Evolutionary conservation across 1,140 invertebrate genomes (phyloP).

Genomic region (Neodiprion lecontei): DNA sequence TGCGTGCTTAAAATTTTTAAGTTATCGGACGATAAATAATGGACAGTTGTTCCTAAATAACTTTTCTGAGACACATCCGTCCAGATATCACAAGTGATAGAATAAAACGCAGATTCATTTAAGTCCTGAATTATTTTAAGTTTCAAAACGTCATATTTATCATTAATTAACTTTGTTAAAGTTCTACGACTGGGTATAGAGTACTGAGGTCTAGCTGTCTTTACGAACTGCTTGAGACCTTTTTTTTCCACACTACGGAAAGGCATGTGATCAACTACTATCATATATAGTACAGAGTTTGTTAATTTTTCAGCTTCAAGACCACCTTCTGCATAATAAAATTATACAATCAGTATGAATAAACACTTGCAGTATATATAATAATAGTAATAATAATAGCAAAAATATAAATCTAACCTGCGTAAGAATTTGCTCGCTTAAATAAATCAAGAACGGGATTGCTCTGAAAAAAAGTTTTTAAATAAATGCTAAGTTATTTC

Average conservation of each 20-base stretch:
- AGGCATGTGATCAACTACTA: conserved; percentile 41
- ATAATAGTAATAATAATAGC: conserved; percentile 8
- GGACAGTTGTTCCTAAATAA: neutral
- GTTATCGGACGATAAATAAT: neutral
- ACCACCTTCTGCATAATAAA: conserved; percentile 27
- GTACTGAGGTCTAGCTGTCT: conserved; percentile 37
- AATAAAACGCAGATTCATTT: neutral
- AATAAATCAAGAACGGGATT: conserved; percentile 12
- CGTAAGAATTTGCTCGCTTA: conserved; percentile 10
- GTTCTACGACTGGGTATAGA: conserved; percentile 37
- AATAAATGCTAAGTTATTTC: neutral
- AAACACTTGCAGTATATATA: neutral
- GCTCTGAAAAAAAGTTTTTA: neutral
- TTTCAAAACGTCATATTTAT: conserved; percentile 9
- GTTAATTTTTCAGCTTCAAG: conserved; percentile 30
- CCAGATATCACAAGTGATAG: conserved; percentile 18
- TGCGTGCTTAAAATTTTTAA: neutral
- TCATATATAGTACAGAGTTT: conserved; percentile 44
- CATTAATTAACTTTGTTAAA: conserved; percentile 12
- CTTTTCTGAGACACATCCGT: conserved; percentile 8
- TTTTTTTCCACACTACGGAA: conserved; percentile 44
- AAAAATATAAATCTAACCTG: conserved; percentile 1
- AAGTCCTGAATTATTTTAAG: neutral
- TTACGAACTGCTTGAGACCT: conserved; percentile 41
- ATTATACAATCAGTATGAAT: neutral